Conservation (phyloP, 23 tunicate genomes). For the Ascidia mentula region DNA sequence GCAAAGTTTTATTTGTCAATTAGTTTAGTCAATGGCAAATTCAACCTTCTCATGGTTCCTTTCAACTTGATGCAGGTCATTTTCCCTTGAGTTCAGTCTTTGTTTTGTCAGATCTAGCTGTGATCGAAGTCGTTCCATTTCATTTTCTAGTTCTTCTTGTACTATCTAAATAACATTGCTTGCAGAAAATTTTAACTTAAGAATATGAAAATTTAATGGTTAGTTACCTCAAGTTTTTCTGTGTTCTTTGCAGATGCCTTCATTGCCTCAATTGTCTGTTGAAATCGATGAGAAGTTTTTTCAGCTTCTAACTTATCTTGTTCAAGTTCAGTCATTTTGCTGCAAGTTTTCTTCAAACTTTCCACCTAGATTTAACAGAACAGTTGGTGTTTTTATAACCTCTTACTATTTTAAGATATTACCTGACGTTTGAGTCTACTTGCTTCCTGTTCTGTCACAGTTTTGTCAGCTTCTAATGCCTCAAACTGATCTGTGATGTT, state of each 20-base stretch:
- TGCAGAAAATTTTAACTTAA: neutral
- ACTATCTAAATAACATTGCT: constrained; percentile 35
- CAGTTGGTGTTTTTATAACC: neutral
- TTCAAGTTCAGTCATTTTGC: constrained; percentile 66
- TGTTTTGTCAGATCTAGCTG: constrained; percentile 64
- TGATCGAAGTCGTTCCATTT: constrained; percentile 76
- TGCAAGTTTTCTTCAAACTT: constrained; percentile 60
- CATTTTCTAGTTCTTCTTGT: constrained; percentile 88
- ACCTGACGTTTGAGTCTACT: constrained; percentile 67
- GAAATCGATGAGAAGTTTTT: constrained; percentile 38
- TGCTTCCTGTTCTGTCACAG: constrained; percentile 52
- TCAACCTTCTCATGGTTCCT: constrained; percentile 70
- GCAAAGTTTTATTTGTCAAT: neutral
- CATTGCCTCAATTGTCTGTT: constrained; percentile 65
- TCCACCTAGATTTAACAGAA: constrained; percentile 44
- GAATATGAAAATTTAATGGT: neutral
- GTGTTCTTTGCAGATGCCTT: constrained; percentile 57
- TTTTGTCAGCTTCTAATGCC: constrained; percentile 78
- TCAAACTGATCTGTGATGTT: constrained; percentile 61
- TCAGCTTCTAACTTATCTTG: constrained; percentile 83
- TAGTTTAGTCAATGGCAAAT: neutral
- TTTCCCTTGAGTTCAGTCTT: constrained; percentile 35
- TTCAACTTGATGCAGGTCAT: constrained; percentile 72
- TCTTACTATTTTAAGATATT: neutral
- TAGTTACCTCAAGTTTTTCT: constrained; percentile 79